Evolutionary conservation across 2,797 vertebrate genomes (phyloP), one percentile per base, ranked within the genome.

Genomic region (Thalassophryne amazonica): DNA sequence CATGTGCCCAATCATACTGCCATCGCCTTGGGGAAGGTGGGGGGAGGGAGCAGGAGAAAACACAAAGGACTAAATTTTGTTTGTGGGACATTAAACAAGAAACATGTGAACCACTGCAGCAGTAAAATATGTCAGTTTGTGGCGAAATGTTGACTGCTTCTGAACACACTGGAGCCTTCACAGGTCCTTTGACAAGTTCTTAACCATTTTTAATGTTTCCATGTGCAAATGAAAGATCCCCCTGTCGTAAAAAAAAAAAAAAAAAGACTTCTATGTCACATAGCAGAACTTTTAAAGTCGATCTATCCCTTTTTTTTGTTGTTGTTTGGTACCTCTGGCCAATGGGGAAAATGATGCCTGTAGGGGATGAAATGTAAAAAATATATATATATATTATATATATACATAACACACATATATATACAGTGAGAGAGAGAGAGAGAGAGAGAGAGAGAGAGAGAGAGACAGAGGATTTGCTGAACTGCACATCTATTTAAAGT

Each of bases 401-500:
- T n/a, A n/a, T n/a, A n/a, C n/a, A n/a, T n/a, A n/a, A n/a, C n/a
- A n/a, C n/a, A n/a, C n/a, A n/a, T n/a, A n/a, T n/a, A n/a, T n/a
- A n/a, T n/a, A n/a, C n/a, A n/a, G n/a, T n/a, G n/a, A n/a, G n/a
- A n/a, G n/a, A n/a, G n/a, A n/a, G n/a, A n/a, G n/a, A n/a, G n/a
- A n/a, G n/a, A n/a, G n/a, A n/a, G n/a, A n/a, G n/a, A n/a, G n/a
- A n/a, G n/a, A n/a, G n/a, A n/a, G n/a, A n/a, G n/a, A n/a, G n/a
- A n/a, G n/a, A n/a, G n/a, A 20, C 25, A 25, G 53, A 23, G 32
- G 39, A 53, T 29, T 16, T 52, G 41, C 45, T 49, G 64, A 59
- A 31, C 20, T 30, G 40, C 57, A 22, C n/a, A 17, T 43, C 19
- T 45, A 31, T 46, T 69, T 61, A 41, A 51, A 46, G 59, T 3